Conservation (phyloP, 2,888 invertebrate species). For the Phytoseiulus persimilis region DNA sequence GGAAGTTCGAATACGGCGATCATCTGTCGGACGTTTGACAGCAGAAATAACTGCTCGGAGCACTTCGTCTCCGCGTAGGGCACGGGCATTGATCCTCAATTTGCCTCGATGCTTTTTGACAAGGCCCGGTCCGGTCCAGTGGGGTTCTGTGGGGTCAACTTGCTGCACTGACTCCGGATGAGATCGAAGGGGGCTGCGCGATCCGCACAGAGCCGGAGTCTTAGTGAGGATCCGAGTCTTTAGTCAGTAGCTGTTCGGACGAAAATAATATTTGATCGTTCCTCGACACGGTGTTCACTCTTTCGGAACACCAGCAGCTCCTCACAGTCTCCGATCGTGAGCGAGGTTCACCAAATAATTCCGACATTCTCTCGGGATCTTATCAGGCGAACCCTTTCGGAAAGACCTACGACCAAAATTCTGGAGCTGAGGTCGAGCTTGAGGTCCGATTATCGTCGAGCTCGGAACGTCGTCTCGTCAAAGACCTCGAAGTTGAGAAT, state of each 20-base stretch:
- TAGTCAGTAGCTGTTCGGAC: neutral
- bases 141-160: neutral
- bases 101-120: slow-evolving; percentile 5
- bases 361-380: too few species aligned
- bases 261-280: neutral
- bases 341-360: too few species aligned
- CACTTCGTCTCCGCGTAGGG: neutral
- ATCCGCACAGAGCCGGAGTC: neutral
- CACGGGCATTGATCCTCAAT: neutral
- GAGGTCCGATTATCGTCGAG: too few species aligned
- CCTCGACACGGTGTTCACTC: neutral
- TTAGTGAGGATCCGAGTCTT: neutral
- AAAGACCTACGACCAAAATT: too few species aligned
- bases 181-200: neutral
- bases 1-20: neutral
- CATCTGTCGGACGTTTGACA: neutral
- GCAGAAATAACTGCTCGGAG: neutral
- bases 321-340: neutral
- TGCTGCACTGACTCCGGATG: neutral
- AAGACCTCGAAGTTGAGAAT: too few species aligned
- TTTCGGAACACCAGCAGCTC: neutral
- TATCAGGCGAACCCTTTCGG: too few species aligned
- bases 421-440: too few species aligned
- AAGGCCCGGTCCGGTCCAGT: neutral
- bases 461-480: too few species aligned